A percentile compares a stretch with the other conserved stretches of the same genome.
Conservation (phyloP, 1,140 invertebrate species). For the Trypoxylus dichotomus region DNA sequence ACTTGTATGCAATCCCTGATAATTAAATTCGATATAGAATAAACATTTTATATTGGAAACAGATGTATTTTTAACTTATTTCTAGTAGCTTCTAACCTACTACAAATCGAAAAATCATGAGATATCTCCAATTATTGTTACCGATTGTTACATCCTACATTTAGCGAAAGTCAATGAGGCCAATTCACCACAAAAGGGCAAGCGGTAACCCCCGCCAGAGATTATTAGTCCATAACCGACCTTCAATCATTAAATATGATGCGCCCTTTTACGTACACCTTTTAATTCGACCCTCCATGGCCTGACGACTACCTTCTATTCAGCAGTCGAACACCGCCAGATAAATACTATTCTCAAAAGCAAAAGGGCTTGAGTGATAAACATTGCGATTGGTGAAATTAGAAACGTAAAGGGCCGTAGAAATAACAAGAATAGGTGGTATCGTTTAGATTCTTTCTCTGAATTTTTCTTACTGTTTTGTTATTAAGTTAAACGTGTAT, state of each 20-base stretch:
- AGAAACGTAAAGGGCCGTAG: background rate
- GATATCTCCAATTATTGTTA: no score
- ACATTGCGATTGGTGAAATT: background rate
- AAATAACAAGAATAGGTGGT: background rate
- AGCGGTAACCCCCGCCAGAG: background rate
- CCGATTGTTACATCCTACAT: background rate
- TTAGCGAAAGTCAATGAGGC: constrained; percentile 18
- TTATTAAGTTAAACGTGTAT: no score
- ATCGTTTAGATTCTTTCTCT: background rate
- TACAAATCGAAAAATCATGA: no score
- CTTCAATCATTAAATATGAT: background rate
- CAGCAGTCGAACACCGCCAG: background rate
- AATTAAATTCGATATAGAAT: no score
- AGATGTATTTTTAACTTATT: no score
- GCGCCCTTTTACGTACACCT: constrained; percentile 1
- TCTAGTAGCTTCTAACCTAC: no score
- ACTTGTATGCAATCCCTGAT: no score
- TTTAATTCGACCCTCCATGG: constrained; percentile 6
- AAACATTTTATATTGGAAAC: no score
- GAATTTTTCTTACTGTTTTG: no score
- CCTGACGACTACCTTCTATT: background rate
- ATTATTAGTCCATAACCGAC: constrained; percentile 15
- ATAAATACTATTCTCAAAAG: constrained; percentile 10
- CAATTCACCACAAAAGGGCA: constrained; percentile 13
- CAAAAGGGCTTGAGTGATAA: constrained; percentile 4